Evolutionary conservation across 2,797 vertebrate genomes (phyloP), one percentile per base, ranked within the genome.

Genomic region (Paedocypris micromegethes): DNA sequence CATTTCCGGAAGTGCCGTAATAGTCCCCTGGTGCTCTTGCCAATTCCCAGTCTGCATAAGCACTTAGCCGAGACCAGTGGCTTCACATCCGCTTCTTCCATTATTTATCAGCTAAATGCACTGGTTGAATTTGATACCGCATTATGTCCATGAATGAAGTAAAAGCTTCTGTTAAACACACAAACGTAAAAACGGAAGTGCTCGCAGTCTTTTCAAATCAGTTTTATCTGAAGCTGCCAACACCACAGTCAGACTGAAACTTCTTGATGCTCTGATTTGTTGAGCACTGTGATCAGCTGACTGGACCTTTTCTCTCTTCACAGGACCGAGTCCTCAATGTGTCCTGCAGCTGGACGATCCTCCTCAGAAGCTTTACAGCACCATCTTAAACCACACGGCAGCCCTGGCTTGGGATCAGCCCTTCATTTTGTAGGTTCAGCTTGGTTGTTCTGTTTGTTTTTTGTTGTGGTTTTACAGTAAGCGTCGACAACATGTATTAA

Each of bases 331-430:
- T 77, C 88, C 89, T 9, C 81, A 85, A 59, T 98, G 93, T 85
- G 67, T 87, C 2, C 86, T 88, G 54, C 89, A 90, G 83, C 75
- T 98, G 60, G 91, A 97, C 9, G 92, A 97, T 41, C 96, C 96
- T 68, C 81, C 86, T 4, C 96, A 99, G 88, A 93, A 79, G 73
- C 89, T 93, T 77, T 87, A 83, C 81, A 93, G 90, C 50, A 83
- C 90, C 2, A 86, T 89, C 60, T 70, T 86, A 58, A 90, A 79
- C 81, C 88, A 85, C 87, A 83, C 86, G 42, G 59, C 80, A 38
- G 88, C 75, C 78, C 90, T 89, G 65, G 73, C 83, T 45, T 98
- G 96, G 95, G 93, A 95, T 51, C 94, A 95, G 76, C 93, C 94
- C 0, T 93, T 98, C 78, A 88, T 93, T 72, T 96, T 99, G 96